Conservation (phyloP, 2,797 vertebrate genomes). For the Botia almorhae region DNA sequence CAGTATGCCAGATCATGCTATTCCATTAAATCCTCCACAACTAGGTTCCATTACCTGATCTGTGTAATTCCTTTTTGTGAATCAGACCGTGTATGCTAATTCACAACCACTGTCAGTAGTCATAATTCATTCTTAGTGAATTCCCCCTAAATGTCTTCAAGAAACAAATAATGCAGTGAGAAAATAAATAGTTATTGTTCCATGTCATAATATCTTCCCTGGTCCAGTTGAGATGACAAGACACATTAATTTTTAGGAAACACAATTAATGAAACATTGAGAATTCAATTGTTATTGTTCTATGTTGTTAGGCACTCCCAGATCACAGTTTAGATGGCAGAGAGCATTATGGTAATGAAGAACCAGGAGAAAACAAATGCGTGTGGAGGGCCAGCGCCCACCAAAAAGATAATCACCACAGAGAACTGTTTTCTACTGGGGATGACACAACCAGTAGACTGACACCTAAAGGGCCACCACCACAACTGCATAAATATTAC, state of each 20-base stretch:
- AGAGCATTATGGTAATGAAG: conserved; percentile 14
- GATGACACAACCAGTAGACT: conserved; percentile 17
- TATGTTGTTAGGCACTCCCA: conserved; percentile 38
- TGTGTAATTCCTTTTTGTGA: neutral
- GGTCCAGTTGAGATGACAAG: conserved; percentile 33
- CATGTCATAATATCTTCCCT: conserved; percentile 13
- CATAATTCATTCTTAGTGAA: neutral
- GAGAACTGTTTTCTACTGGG: conserved; percentile 1
- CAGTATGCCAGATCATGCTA: too few species aligned
- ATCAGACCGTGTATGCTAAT: neutral
- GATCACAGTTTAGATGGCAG: conserved; percentile 25
- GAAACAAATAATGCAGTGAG: neutral
- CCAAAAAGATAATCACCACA: conserved; percentile 22
- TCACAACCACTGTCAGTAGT: neutral
- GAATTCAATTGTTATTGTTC: conserved; percentile 37
- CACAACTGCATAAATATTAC: conserved; percentile 48
- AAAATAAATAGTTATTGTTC: conserved; percentile 22
- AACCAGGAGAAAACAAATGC: conserved; percentile 10
- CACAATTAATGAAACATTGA: conserved; percentile 39
- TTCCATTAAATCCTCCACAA: neutral
- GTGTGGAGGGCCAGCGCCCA: neutral
- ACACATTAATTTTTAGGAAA: conserved; percentile 27
- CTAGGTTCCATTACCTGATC: neutral
- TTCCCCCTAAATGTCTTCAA: conserved; percentile 4
- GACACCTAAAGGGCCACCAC: conserved; percentile 36